phyloP scores from a whole-genome alignment of 2,797 vertebrate genomes.

The Scleropages formosus region DNA sequence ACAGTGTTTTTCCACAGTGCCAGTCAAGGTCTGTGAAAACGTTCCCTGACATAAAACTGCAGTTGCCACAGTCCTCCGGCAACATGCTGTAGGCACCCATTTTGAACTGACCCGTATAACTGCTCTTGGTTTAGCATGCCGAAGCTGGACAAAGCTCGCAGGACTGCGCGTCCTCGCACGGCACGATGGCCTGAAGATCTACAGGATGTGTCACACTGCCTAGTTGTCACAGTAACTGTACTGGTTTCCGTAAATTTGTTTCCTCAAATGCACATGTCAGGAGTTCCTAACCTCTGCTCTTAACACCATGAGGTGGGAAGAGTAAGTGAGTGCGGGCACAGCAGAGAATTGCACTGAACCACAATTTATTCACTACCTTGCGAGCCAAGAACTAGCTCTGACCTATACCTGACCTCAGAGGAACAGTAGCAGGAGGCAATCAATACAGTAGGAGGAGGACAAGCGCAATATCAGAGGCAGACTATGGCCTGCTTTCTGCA shows the following conservation, averaged over 20 bases:
- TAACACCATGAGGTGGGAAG: background rate
- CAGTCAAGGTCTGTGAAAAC: too few species aligned
- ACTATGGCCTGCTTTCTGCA: too few species aligned
- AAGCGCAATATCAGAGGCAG: background rate
- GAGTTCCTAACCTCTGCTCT: slow-evolving; percentile 3
- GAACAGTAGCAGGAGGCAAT: background rate
- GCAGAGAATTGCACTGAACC: background rate
- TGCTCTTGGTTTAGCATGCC: too few species aligned
- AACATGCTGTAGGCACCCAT: too few species aligned
- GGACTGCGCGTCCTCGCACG: background rate
- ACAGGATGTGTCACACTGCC: background rate
- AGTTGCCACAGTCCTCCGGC: too few species aligned
- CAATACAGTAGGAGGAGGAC: background rate
- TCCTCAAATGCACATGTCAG: background rate
- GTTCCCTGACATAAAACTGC: too few species aligned
- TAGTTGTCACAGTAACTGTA: slow-evolving; percentile 10
- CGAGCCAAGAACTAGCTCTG: background rate
- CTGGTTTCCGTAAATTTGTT: slow-evolving; percentile 19
- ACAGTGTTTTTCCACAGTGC: too few species aligned
- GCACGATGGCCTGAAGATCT: background rate
- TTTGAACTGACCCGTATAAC: too few species aligned
- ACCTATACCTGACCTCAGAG: slow-evolving; percentile 1
- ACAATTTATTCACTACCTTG: background rate
- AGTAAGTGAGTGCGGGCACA: background rate
- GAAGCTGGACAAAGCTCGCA: background rate